Evolutionary conservation across 2,888 invertebrate species (phyloP), one percentile per base, ranked within the genome.

Genomic region (Isotomurus palustris): DNA sequence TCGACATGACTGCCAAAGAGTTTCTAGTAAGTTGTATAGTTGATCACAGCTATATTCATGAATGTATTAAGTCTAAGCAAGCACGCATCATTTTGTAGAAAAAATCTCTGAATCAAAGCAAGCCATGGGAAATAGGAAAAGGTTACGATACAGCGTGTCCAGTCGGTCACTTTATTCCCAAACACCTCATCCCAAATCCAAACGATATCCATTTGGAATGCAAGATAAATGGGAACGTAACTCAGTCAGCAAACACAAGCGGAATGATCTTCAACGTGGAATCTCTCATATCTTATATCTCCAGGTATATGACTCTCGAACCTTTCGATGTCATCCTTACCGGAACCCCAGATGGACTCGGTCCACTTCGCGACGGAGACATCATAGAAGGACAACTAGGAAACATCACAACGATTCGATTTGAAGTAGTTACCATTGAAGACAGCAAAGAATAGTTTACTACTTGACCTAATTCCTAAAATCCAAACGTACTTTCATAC

Each of bases 141-240:
- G 84, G 86, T 2, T 89, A 88, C 72, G 88, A 89, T 73, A 85
- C 86, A 0, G 81, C 87, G 0, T 87, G 86, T 62, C 88, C 88
- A 2, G 83, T 88, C 0, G 83, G 86, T 40, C 72, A 76, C 6
- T 84, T 87, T 64, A 80, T 88, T 67, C 75, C 79, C 0, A 75
- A 76, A 49, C 70, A 76, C 6, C 73, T 77, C 56, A 75, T 86
- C 4, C 71, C 75, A 8, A 79, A 85, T 73, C 84, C 84, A 0
- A 78, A 82, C 65, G 76, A 81, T 56, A 72, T 83, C 1, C 72
- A 76, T 10, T 69, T 86, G 10, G 83, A 82, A 81, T 81, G 83
- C 40, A 79, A 76, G 55, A 81, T 79, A 3, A 87, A 87, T 73
- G 83, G 81, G 1, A 73, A 78, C 59, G 64, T 75, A 27, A 78